A percentile compares a stretch with the other conserved stretches of the same genome.
phyloP scores from a whole-genome alignment of 2,888 invertebrate species.

The Oxycera nigricornis region DNA sequence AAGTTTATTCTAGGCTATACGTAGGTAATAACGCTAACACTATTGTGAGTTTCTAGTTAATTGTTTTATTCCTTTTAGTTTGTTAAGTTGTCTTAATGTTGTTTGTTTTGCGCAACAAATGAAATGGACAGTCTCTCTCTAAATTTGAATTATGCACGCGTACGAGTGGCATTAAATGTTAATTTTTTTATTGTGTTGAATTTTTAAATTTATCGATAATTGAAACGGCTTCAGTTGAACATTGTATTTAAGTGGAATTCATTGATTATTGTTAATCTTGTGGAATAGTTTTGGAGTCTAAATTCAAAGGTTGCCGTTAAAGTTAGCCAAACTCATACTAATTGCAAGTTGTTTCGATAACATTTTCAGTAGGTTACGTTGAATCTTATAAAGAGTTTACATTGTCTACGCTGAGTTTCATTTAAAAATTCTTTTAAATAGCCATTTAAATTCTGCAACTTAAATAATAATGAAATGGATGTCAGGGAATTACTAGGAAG shows the following conservation, averaged over 20 bases:
- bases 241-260: not conserved
- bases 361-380: no score
- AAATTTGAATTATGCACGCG: conserved; percentile 45
- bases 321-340: no score
- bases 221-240: not conserved
- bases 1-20: conserved; percentile 37
- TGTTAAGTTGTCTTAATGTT: no score
- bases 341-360: not conserved
- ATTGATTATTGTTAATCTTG: not conserved
- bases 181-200: not conserved
- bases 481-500: no score
- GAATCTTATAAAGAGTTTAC: no score
- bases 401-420: no score
- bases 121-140: conserved; percentile 45
- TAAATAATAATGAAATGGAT: no score
- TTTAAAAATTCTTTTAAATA: no score
- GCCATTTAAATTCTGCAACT: no score
- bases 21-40: conserved; percentile 40
- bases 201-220: not conserved
- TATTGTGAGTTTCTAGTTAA: conserved; percentile 30
- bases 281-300: not conserved
- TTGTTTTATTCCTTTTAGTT: conserved; percentile 2
- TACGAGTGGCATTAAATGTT: conserved; percentile 29
- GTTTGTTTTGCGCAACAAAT: not conserved
- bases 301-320: not conserved